Conservation (phyloP, 2,888 invertebrate genomes). For the Buathra laborator region DNA sequence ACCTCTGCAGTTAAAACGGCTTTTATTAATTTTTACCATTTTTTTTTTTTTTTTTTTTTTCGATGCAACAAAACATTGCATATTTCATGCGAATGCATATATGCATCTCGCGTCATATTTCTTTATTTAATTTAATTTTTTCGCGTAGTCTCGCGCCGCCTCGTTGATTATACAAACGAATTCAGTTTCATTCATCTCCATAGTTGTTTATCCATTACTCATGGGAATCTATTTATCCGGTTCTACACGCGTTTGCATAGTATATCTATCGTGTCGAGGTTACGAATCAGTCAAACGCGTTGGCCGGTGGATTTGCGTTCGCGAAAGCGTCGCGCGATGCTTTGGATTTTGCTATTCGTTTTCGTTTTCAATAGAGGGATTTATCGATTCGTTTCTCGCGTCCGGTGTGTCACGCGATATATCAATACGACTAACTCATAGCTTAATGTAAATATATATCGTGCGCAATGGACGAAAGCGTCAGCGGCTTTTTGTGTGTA, state of each 20-base stretch:
- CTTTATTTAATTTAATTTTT: neutral
- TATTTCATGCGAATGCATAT: slow-evolving; percentile 1
- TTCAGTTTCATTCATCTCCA: slow-evolving; percentile 36
- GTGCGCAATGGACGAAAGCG: neutral
- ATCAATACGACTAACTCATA: slow-evolving; percentile 29
- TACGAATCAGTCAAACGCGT: slow-evolving; percentile 18
- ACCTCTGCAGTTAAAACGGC: neutral
- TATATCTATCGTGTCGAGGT: slow-evolving; percentile 7
- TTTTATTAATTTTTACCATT: neutral
- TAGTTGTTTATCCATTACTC: slow-evolving; percentile 26
- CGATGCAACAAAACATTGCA: neutral
- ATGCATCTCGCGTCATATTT: neutral
- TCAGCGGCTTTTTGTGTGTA: neutral
- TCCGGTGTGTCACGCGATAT: slow-evolving; percentile 43
- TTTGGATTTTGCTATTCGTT: slow-evolving; percentile 9
- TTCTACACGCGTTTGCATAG: neutral
- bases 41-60: neutral
- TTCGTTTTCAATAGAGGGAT: slow-evolving; percentile 7
- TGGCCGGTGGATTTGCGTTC: slow-evolving; percentile 28
- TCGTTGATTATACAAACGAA: slow-evolving; percentile 27
- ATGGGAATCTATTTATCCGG: slow-evolving; percentile 6
- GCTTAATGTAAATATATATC: neutral
- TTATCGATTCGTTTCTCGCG: slow-evolving; percentile 31
- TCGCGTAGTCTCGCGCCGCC: neutral
- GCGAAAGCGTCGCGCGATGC: neutral